phyloP scores from a whole-genome alignment of 1,140 invertebrate genomes.

The Drosophila sulfurigaster region DNA sequence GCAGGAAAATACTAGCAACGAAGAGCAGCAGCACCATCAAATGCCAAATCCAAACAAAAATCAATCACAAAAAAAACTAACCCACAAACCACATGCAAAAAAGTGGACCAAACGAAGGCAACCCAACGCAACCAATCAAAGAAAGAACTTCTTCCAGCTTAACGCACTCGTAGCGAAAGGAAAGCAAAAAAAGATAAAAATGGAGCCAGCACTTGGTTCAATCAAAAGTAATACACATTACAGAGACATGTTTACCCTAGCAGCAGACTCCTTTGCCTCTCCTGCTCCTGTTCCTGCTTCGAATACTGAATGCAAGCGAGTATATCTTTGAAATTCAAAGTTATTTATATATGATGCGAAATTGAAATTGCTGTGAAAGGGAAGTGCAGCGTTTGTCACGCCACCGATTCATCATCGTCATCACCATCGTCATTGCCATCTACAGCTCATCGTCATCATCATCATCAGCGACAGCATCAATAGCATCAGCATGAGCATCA shows the following conservation, averaged over 20 bases:
- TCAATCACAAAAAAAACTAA: slow-evolving; percentile 63
- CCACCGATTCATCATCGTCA: slow-evolving; percentile 70
- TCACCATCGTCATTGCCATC: slow-evolving; percentile 42
- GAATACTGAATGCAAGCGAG: not conserved
- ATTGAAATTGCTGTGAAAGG: slow-evolving; percentile 64
- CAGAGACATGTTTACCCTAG: slow-evolving; percentile 56
- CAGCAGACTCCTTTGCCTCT: not conserved
- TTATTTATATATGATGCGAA: slow-evolving; percentile 72
- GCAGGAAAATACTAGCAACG: slow-evolving; percentile 33
- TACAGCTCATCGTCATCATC: slow-evolving; percentile 47
- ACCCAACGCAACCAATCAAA: slow-evolving; percentile 40
- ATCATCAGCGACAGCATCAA: slow-evolving; percentile 46
- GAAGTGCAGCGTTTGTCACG: slow-evolving; percentile 56
- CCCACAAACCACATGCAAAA: slow-evolving; percentile 16
- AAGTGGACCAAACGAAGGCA: slow-evolving; percentile 18
- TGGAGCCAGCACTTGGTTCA: slow-evolving; percentile 29
- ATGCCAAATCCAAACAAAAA: slow-evolving; percentile 58
- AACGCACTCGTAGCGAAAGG: slow-evolving; percentile 26
- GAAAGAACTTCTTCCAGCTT: slow-evolving; percentile 47
- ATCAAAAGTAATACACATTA: slow-evolving; percentile 63
- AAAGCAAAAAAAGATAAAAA: not conserved
- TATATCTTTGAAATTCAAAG: slow-evolving; percentile 66
- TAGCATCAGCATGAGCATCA: slow-evolving; percentile 36
- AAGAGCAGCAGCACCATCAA: slow-evolving; percentile 21
- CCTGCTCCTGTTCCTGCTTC: not conserved